A percentile compares a stretch with the other conserved stretches of the same genome.
These are phyloP conservation scores for Carterocephalus palaemon DNA, from an alignment of 2,888 invertebrate genomes.

Conservation along the genomic window DNA sequence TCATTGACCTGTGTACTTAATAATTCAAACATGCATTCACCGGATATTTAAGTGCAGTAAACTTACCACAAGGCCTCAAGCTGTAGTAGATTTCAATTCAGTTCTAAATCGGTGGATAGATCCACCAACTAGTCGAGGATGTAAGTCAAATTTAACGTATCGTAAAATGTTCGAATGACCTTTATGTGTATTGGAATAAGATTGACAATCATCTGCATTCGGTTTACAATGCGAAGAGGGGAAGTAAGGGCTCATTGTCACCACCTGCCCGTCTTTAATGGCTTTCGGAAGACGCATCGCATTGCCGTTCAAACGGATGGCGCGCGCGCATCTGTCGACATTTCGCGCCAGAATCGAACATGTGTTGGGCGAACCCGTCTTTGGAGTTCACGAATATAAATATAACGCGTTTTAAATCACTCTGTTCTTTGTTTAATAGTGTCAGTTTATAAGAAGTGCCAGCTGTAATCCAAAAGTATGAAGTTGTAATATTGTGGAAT, in stretches of 20 bases:
- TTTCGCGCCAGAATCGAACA: slow-evolving; percentile 60
- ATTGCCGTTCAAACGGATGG: slow-evolving; percentile 44
- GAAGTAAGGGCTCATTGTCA: slow-evolving; percentile 68
- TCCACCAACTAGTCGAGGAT: slow-evolving; percentile 42
- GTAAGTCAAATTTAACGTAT: slow-evolving; percentile 28
- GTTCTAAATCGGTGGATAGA: slow-evolving; percentile 31
- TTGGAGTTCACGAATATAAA: no score
- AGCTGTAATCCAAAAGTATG: no score
- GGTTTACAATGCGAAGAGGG: slow-evolving; percentile 39
- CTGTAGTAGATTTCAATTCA: not conserved
- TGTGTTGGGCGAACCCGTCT: slow-evolving; percentile 1
- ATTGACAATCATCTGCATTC: not conserved
- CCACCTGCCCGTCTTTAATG: slow-evolving; percentile 71
- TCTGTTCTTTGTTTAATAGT: no score
- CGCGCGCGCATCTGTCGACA: slow-evolving; percentile 65
- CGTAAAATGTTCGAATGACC: slow-evolving; percentile 10
- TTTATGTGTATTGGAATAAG: not conserved
- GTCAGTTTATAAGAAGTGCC: no score
- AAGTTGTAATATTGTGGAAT: slow-evolving; percentile 8
- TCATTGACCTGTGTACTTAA: no score
- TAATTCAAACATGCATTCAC: no score
- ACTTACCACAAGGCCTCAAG: not conserved
- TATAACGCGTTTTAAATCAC: no score
- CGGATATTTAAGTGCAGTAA: not conserved
- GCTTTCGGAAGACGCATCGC: slow-evolving; percentile 68